These are phyloP conservation scores for Gryllus bimaculatus DNA, from an alignment of 1,140 invertebrate species.

Conservation along the genomic window DNA sequence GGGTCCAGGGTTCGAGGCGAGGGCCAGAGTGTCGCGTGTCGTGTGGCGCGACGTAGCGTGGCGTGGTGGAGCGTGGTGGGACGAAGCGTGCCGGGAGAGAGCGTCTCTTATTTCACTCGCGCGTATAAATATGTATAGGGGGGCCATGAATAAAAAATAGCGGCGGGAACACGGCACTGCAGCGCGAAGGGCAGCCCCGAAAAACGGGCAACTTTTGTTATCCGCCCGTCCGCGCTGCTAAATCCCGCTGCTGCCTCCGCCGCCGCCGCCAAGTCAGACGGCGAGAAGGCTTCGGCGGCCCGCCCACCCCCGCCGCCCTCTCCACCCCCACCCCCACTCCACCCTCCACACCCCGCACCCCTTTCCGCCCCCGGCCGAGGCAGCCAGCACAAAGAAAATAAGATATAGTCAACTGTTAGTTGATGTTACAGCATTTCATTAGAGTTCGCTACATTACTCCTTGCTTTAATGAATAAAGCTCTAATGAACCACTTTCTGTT, in stretches of 20 bases:
- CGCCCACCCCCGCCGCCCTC: no score
- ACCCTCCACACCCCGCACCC: no score
- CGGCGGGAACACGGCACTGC: background rate
- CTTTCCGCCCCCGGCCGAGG: background rate
- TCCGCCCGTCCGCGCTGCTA: background rate
- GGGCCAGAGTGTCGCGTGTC: no score
- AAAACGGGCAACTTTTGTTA: slow-evolving; percentile 4
- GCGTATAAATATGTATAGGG: background rate
- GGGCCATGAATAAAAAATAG: background rate
- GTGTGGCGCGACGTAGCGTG: no score
- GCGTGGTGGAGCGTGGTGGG: no score
- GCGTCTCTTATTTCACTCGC: background rate
- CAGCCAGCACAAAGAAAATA: slow-evolving; percentile 15
- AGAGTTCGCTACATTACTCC: slow-evolving; percentile 76
- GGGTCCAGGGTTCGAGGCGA: no score
- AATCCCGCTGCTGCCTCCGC: background rate
- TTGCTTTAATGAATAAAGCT: slow-evolving; percentile 79
- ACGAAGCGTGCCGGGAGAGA: no score
- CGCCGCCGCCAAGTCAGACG: background rate
- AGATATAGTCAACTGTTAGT: slow-evolving; percentile 21
- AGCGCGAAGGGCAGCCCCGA: background rate
- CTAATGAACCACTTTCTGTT: slow-evolving; percentile 78
- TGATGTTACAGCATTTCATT: slow-evolving; percentile 50
- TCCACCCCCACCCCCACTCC: no score
- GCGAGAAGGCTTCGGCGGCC: background rate